Evolutionary conservation across 1,140 invertebrate species (phyloP), one percentile per base, ranked within the genome.

Genomic region (Fopius arisanus): DNA sequence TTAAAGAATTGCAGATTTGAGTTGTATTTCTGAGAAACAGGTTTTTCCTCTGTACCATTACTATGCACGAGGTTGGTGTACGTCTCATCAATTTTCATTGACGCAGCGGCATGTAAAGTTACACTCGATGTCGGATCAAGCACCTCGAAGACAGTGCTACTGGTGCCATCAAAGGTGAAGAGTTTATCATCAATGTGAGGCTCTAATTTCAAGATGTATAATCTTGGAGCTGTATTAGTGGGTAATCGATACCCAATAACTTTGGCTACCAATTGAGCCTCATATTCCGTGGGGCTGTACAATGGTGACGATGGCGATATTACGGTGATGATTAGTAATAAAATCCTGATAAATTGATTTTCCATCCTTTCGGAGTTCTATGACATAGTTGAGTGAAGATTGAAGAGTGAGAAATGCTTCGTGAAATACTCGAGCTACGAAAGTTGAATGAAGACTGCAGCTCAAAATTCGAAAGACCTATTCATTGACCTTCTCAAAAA

Each of bases 141-240:
- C 16, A 75, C 70, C 67, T 72, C 10, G 16, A 79, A 59, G 12
- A 16, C 10, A 19, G 77, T 77, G 9, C 2, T 51, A 7, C 67
- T 65, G 23, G 72, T 67, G 14, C 77, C 78, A 9, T 59, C 43
- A 40, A 78, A 79, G 14, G 77, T 77, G 16, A 79, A 79, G 29
- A 59, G 12, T 29, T 29, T 33, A 6, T 70, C 67, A 3, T 54
- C 67, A 63, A 78, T 69, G 29, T 75, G 54, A 12, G 76, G 76
- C n/a, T 70, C 72, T 2, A 79, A 40, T 0, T 51, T 41, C n/a
- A 79, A 68, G 10, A 16, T 68, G 26, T 79, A 79, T 0, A 63
- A n/a, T 16, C 37, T 28, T n/a, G 77, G 75, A n/a, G 37, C 28
- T 26, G 70, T 72, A 23, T 74, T 72, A 28, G 72, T 59, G n/a